Evolutionary conservation across 1,140 invertebrate species (phyloP).

Genomic region (Drosophila murphyi): DNA sequence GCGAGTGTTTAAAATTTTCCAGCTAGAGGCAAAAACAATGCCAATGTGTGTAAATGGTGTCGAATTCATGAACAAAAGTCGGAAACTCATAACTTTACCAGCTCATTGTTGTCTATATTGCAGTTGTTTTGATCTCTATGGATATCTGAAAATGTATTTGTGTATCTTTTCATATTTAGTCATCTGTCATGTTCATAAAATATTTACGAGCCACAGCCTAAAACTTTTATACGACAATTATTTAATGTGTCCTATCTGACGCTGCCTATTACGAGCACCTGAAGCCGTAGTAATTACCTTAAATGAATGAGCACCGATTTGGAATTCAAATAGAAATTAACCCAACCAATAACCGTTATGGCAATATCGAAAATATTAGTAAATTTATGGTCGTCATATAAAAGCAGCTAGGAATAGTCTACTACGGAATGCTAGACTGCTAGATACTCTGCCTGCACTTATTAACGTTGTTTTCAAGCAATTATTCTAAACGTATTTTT

Average conservation of each 20-base stretch:
- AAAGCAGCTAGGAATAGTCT: background rate
- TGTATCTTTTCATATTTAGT: background rate
- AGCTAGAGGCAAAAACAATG: slow-evolving; percentile 35
- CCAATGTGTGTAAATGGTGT: slow-evolving; percentile 56
- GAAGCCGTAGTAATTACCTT: slow-evolving; percentile 18
- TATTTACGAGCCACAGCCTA: slow-evolving; percentile 37
- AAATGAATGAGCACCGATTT: slow-evolving; percentile 4
- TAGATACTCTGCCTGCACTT: background rate
- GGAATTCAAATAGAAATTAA: slow-evolving; percentile 1
- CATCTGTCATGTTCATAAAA: slow-evolving; percentile 42
- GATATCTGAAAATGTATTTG: slow-evolving; percentile 4
- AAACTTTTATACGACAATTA: slow-evolving; percentile 52
- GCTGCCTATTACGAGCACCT: slow-evolving; percentile 34
- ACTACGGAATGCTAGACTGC: background rate
- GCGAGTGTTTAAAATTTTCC: slow-evolving; percentile 29
- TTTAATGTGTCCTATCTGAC: slow-evolving; percentile 32
- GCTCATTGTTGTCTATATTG: slow-evolving; percentile 46
- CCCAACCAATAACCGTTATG: slow-evolving; percentile 1
- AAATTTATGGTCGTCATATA: slow-evolving; percentile 20
- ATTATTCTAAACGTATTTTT: too few species aligned
- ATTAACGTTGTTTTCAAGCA: too few species aligned
- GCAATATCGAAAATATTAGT: slow-evolving; percentile 13
- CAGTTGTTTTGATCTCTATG: slow-evolving; percentile 9
- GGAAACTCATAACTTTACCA: slow-evolving; percentile 52
- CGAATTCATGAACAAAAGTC: slow-evolving; percentile 47